A percentile compares a stretch with the other conserved stretches of the same genome.
Evolutionary conservation across 1,140 invertebrate genomes (phyloP).

Genomic region (Plodia interpunctella): DNA sequence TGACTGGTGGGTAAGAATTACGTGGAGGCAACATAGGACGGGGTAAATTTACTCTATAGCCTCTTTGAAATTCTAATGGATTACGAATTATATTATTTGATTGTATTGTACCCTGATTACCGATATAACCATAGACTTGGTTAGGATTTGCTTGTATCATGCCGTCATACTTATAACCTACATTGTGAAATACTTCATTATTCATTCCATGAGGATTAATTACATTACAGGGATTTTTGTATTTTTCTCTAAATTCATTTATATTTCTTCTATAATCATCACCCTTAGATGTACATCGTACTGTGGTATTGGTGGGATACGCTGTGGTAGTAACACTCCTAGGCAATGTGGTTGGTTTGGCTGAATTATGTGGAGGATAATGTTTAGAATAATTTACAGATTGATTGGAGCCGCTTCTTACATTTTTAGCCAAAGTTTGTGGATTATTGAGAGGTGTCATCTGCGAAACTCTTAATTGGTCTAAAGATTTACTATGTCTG

Average conservation of each 20-base stretch:
- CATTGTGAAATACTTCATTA: constrained; percentile 67
- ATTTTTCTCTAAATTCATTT: constrained; percentile 79
- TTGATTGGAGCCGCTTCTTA: constrained; percentile 57
- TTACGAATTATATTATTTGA: constrained; percentile 72
- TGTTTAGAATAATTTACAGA: constrained; percentile 63
- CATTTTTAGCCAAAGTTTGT: constrained; percentile 52
- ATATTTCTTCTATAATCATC: constrained; percentile 77
- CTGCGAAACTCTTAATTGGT: constrained; percentile 81
- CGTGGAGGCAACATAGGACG: constrained; percentile 77
- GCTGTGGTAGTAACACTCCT: constrained; percentile 68
- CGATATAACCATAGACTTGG: constrained; percentile 71
- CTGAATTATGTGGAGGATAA: constrained; percentile 47
- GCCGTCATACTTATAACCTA: constrained; percentile 67
- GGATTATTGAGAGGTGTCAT: constrained; percentile 51
- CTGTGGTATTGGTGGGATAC: constrained; percentile 65
- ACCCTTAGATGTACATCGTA: constrained; percentile 63
- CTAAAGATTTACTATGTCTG: constrained; percentile 87
- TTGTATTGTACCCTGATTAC: constrained; percentile 73
- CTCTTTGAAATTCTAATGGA: constrained; percentile 77
- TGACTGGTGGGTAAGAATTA: constrained; percentile 79
- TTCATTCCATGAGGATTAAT: constrained; percentile 47
- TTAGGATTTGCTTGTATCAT: constrained; percentile 59
- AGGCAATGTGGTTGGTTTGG: constrained; percentile 71
- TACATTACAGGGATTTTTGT: constrained; percentile 74
- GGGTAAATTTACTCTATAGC: constrained; percentile 75